Conservation (phyloP, 2,888 invertebrate genomes). For the Andrena hattorfiana region DNA sequence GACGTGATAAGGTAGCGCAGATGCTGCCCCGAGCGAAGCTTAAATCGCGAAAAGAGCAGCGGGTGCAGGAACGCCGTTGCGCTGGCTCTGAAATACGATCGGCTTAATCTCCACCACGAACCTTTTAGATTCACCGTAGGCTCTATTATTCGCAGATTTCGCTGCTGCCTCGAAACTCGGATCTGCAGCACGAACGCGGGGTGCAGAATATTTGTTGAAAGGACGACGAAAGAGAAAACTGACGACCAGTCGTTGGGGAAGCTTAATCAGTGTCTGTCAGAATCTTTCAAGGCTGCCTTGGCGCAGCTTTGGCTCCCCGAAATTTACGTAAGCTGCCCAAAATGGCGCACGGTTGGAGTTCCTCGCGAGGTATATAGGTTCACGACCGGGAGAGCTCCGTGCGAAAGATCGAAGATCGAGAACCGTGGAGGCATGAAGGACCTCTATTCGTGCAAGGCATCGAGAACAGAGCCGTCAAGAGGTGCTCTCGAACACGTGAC, state of each 20-base stretch:
- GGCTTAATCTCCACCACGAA: slow-evolving; percentile 57
- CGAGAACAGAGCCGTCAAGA: slow-evolving; percentile 73
- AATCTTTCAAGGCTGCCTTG: background rate
- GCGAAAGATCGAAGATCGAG: slow-evolving; percentile 69
- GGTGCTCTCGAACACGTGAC: slow-evolving; percentile 78
- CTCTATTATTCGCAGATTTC: slow-evolving; percentile 60
- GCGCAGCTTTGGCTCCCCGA: background rate
- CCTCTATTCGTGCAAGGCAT: slow-evolving; percentile 63
- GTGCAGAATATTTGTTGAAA: background rate
- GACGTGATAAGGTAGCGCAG: slow-evolving; percentile 40
- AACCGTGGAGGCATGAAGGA: slow-evolving; percentile 49
- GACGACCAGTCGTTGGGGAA: background rate
- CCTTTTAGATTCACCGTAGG: slow-evolving; percentile 33
- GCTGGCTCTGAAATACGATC: slow-evolving; percentile 57
- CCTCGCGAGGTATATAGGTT: slow-evolving; percentile 18
- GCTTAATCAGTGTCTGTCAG: background rate
- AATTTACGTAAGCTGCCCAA: slow-evolving; percentile 7
- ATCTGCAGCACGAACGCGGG: background rate
- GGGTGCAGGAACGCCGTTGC: slow-evolving; percentile 46
- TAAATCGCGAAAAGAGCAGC: slow-evolving; percentile 66
- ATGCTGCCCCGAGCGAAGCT: slow-evolving; percentile 50
- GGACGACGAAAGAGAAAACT: background rate
- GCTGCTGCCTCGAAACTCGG: background rate
- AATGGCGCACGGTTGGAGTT: slow-evolving; percentile 50
- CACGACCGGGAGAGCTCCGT: slow-evolving; percentile 50